These are phyloP conservation scores for Pseudonaja textilis DNA, from an alignment of 2,113 vertebrate species.

Conservation along the genomic window DNA sequence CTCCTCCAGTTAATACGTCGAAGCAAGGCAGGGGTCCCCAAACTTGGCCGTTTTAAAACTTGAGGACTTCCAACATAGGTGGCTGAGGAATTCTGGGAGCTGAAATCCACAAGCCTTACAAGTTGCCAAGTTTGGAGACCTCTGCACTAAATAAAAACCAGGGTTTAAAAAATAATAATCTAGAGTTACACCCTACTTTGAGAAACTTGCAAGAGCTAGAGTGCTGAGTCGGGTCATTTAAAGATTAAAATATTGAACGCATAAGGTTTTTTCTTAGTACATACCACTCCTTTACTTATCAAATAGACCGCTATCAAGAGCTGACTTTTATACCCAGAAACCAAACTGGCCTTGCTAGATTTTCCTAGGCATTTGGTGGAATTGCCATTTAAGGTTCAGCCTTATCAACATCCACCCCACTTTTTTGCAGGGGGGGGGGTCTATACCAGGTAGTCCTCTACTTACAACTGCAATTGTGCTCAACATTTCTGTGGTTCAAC, in stretches of 20 bases:
- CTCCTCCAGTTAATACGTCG: background rate
- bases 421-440: no score
- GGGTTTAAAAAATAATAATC: background rate
- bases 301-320: background rate
- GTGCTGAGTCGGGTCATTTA: background rate
- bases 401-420: background rate
- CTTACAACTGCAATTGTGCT: no score
- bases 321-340: background rate
- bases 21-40: background rate
- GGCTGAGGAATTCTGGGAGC: no score
- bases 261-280: background rate
- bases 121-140: no score
- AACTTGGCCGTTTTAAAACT: no score
- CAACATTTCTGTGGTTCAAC: no score
- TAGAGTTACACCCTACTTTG: background rate
- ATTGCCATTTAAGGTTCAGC: background rate
- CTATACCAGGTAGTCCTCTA: no score
- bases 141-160: no score
- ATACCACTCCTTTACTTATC: background rate
- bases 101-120: no score
- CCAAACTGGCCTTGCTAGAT: background rate
- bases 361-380: background rate
- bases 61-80: no score
- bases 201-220: background rate
- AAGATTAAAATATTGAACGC: background rate